Base-by-base conservation (phyloP, 2,113 vertebrate species). In the Laticauda laticaudata region DNA sequence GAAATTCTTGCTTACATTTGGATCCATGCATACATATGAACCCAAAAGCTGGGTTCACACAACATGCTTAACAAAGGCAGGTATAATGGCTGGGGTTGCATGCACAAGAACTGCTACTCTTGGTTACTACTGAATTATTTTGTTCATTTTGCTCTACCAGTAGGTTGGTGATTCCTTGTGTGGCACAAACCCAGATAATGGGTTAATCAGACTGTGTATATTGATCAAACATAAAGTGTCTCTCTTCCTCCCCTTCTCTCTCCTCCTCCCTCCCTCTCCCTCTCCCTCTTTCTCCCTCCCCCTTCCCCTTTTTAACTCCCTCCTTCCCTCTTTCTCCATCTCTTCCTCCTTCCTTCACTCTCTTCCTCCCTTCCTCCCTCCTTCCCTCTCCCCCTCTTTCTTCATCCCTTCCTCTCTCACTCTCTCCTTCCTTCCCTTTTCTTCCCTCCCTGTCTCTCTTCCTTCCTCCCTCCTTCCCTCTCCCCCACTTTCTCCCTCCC, bases 401-500 rank as follows among this genome's bases (percentile, higher is more conserved):
- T 48, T 3, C 45, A 3, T 48, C 45, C 45, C 45, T 48, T 6
- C 4, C 45, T 48, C 4, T 3, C 45, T 56, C 3, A 1, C 18
- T 21, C 18, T 4, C 18, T 55, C 1, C 55, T 1, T 56, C 5
- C 20, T 4, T 53, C 8, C 2, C 20, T 18, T 39, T 39, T 39
- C 34, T 39, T 20, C 4, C 18, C 54, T 20, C 18, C 3, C 20
- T 56, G 3, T 0, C 54, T 20, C 20, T 5, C 55, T 56, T 0
- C 21, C 5, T 23, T 20, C 15, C 20, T 57, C 3, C 1, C 21
- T 57, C 21, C 4, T 18, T 20, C 3, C 18, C 3, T 20, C 54
- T 5, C 3, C 3, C 3, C 15, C 18, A 1, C 4, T 7, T 23
- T 1, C 2, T 21, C 56, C 2, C 21, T 24, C 15, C 4, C 18